A percentile compares a stretch with the other conserved stretches of the same genome.
Evolutionary conservation across 2,888 invertebrate genomes (phyloP).

Genomic region (Rhagium mordax): DNA sequence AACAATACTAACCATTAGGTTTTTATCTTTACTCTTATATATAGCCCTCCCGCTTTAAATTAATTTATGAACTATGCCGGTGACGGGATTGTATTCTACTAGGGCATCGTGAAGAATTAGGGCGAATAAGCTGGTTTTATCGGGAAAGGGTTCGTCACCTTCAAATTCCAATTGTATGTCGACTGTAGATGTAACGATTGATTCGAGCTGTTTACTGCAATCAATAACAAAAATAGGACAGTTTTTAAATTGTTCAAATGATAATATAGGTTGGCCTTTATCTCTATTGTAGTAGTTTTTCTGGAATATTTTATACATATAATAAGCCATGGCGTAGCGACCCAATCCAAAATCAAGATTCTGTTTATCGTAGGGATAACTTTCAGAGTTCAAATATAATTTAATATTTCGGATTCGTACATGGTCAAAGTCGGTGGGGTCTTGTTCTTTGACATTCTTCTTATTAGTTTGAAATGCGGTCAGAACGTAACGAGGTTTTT

Average conservation of each 20-base stretch:
- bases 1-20: background rate
- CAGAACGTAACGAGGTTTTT: constrained; percentile 8
- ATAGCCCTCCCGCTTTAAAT: background rate
- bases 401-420: background rate
- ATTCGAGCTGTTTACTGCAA: background rate
- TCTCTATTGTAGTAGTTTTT: background rate
- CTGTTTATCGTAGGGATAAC: constrained; percentile 2
- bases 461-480: constrained; percentile 8
- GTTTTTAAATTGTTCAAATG: background rate
- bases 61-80: background rate
- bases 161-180: constrained; percentile 16
- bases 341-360: constrained; percentile 1
- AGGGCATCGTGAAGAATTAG: background rate
- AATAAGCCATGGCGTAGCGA: background rate
- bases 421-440: constrained; percentile 1
- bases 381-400: constrained; percentile 15
- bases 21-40: background rate
- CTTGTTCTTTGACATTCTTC: background rate
- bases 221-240: background rate
- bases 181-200: background rate
- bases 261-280: background rate
- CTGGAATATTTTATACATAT: background rate
- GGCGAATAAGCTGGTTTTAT: background rate
- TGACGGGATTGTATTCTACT: background rate
- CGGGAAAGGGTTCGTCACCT: background rate